Conservation (phyloP, 2,113 vertebrate species). For the Poecilia latipinna region DNA sequence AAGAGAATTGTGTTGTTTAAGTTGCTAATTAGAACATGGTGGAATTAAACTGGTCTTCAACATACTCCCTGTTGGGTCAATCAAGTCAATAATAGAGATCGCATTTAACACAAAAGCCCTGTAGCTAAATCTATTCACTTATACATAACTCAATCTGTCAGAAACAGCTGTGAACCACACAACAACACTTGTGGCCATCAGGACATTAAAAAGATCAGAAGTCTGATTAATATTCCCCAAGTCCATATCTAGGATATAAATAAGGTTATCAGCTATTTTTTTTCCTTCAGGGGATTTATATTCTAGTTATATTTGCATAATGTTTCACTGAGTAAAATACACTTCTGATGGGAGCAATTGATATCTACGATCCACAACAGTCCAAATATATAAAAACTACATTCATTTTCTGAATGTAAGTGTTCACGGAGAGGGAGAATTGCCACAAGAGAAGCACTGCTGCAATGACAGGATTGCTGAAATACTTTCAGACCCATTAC, state of each 20-base stretch:
- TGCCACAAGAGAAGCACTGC: conserved; percentile 46
- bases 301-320: conserved; percentile 19
- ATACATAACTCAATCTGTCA: conserved; percentile 51
- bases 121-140: conserved; percentile 34
- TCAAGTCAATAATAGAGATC: conserved; percentile 38
- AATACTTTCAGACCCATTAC: conserved; percentile 70
- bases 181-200: conserved; percentile 33
- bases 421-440: conserved; percentile 52
- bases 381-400: conserved; percentile 57
- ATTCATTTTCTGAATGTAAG: conserved; percentile 71
- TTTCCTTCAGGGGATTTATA: conserved; percentile 42
- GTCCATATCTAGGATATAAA: conserved; percentile 27
- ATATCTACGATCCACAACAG: conserved; percentile 57
- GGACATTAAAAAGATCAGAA: conserved; percentile 32
- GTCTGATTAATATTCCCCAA: conserved; percentile 27
- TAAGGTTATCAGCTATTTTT: conserved; percentile 24
- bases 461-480: conserved; percentile 58
- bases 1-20: conserved; percentile 39
- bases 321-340: conserved; percentile 27
- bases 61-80: conserved; percentile 32
- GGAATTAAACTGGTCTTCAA: conserved; percentile 33
- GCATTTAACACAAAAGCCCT: conserved; percentile 32
- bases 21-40: conserved; percentile 39
- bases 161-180: conserved; percentile 23
- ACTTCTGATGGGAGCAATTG: conserved; percentile 30